Evolutionary conservation across 2,888 invertebrate genomes (phyloP).

Genomic region (Drosophila pseudotakahashii): DNA sequence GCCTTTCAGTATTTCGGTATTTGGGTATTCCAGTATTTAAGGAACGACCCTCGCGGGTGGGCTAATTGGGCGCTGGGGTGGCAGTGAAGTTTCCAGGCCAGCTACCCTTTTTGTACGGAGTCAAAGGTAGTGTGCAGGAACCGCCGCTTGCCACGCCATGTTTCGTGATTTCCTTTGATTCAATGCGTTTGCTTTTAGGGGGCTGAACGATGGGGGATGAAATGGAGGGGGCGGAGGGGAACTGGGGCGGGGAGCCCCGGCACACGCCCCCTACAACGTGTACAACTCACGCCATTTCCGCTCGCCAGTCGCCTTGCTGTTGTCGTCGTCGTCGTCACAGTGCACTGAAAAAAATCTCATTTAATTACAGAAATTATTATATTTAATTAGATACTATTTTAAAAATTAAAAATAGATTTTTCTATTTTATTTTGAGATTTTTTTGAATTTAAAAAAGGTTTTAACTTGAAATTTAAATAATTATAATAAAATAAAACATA

Average conservation of each 20-base stretch:
- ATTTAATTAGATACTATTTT: not conserved
- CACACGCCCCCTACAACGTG: constrained; percentile 65
- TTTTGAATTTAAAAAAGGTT: too few relatives aligned
- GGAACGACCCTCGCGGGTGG: constrained; percentile 6
- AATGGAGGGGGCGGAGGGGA: not conserved
- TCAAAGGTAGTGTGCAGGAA: constrained; percentile 46
- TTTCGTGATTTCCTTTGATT: constrained; percentile 70
- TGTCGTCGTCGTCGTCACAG: constrained; percentile 30
- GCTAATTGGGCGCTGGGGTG: constrained; percentile 53
- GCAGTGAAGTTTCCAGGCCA: constrained; percentile 26
- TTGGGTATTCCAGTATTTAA: constrained; percentile 10
- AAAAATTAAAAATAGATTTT: too few relatives aligned
- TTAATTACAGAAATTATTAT: not conserved
- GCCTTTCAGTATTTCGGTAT: constrained; percentile 1
- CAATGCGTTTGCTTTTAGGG: constrained; percentile 40
- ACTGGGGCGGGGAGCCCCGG: constrained; percentile 6
- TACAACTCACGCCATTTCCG: constrained; percentile 75
- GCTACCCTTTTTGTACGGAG: constrained; percentile 5
- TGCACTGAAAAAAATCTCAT: constrained; percentile 1
- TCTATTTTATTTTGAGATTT: too few relatives aligned
- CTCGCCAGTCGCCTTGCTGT: constrained; percentile 37
- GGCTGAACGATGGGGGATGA: constrained; percentile 15
- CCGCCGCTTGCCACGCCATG: constrained; percentile 77
- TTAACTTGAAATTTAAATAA: too few relatives aligned
- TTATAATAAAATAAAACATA: too few relatives aligned